Evolutionary conservation across 2,113 vertebrate genomes (phyloP).

Genomic region (Panthera tigris): DNA sequence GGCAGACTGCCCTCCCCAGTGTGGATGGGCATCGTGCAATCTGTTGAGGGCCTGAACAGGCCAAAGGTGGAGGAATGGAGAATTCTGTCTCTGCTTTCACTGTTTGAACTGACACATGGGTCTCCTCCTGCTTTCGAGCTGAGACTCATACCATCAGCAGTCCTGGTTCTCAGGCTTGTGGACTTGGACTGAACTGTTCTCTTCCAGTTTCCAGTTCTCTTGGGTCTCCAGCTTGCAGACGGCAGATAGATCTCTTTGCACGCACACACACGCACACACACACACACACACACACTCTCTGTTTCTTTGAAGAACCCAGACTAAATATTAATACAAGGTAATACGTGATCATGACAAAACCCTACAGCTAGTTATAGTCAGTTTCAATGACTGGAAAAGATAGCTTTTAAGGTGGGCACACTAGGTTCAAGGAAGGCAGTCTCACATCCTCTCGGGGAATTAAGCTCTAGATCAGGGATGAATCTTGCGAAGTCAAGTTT

Average conservation of each 20-base stretch:
- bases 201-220: background rate
- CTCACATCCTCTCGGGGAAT: background rate
- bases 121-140: background rate
- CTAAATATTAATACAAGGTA: background rate
- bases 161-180: background rate
- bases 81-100: background rate
- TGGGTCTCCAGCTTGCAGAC: background rate
- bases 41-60: background rate
- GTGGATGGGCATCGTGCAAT: background rate
- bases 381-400: background rate
- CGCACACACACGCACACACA: accelerated
- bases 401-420: background rate
- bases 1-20: background rate
- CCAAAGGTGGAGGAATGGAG: background rate
- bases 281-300: background rate
- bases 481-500: background rate
- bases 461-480: background rate
- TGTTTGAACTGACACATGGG: too few species aligned
- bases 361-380: background rate
- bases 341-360: background rate
- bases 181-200: background rate
- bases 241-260: background rate
- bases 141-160: background rate
- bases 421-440: background rate
- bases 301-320: background rate